Evolutionary conservation across 1,140 invertebrate species (phyloP), one percentile per base, ranked within the genome.

Genomic region (Ips typographus): DNA sequence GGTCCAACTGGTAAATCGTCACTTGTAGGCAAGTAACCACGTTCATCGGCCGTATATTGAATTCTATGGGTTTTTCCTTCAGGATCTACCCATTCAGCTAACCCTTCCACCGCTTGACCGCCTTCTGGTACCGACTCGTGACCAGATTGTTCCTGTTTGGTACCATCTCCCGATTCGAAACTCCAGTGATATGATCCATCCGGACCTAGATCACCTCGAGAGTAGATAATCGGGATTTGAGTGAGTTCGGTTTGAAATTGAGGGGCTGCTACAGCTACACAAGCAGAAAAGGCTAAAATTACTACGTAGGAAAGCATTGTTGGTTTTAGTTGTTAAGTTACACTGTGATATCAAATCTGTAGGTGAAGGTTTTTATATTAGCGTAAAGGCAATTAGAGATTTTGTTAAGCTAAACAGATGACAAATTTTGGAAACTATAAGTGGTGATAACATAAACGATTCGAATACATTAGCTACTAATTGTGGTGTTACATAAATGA

Each of bases 21-120:
- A 3, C 87, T 86, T 0, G 82, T 76, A 55, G 85, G 82, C 4
- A 79, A 79, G 74, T 83, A 88, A 7, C 86, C 86, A 56, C 86
- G 85, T 74, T 87, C 85, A 73, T 87, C 85, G 37, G 86, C 86
- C n/a, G 81, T 83, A 71, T 86, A 87, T 1, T 59, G 83, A 5
- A 89, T 76, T 44, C 78, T 79, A 65, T 88, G 84, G 5, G 83
- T 71, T 40, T 83, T 83, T 5, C 88, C 88, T 68, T 88, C 86
- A 6, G 87, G 86, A 65, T 86, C 86, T 4, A 84, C 86, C 76
- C 89, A 91, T 8, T 85, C 85, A 76, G 86, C 90, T 1, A 84
- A 85, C 1, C 88, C 89, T 37, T 81, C 77, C 71, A 87, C 85
- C 1, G 87, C 86, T 61, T 87, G 83, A 69, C 78, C 82, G 40